phyloP scores from a whole-genome alignment of 1,140 invertebrate genomes.

The Drosophila fuyamai region DNA sequence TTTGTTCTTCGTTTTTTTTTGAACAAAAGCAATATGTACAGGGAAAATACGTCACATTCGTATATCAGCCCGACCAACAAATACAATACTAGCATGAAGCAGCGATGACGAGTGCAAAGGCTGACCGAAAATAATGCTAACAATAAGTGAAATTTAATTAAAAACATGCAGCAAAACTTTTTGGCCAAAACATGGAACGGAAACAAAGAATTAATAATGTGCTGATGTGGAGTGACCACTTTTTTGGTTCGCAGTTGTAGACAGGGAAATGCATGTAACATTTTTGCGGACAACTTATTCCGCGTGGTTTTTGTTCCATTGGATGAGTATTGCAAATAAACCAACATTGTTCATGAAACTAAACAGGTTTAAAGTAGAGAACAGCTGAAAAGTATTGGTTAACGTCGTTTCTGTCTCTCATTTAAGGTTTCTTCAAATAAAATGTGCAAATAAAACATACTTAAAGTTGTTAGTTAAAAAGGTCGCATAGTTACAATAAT shows the following conservation, averaged over 20 bases:
- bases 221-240: constrained; percentile 30
- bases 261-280: background rate
- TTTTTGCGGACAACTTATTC: constrained; percentile 5
- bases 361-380: background rate
- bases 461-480: too few species aligned
- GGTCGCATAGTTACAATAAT: too few species aligned
- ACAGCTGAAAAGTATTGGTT: too few species aligned
- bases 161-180: constrained; percentile 40
- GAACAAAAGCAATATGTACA: constrained; percentile 31
- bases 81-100: constrained; percentile 17
- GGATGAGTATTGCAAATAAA: background rate
- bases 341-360: background rate
- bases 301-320: background rate
- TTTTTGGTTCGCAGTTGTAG: constrained; percentile 12
- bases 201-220: constrained; percentile 40
- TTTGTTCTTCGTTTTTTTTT: constrained; percentile 38
- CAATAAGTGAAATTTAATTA: constrained; percentile 54
- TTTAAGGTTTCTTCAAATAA: too few species aligned
- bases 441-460: too few species aligned
- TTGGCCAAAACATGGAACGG: constrained; percentile 10
- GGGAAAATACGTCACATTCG: constrained; percentile 54
- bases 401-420: too few species aligned
- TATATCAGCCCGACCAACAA: constrained; percentile 19
- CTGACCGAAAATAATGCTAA: constrained; percentile 42
- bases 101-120: constrained; percentile 23